These are phyloP conservation scores for Meghimatium bilineatum DNA, from an alignment of 2,888 invertebrate genomes.

Conservation along the genomic window DNA sequence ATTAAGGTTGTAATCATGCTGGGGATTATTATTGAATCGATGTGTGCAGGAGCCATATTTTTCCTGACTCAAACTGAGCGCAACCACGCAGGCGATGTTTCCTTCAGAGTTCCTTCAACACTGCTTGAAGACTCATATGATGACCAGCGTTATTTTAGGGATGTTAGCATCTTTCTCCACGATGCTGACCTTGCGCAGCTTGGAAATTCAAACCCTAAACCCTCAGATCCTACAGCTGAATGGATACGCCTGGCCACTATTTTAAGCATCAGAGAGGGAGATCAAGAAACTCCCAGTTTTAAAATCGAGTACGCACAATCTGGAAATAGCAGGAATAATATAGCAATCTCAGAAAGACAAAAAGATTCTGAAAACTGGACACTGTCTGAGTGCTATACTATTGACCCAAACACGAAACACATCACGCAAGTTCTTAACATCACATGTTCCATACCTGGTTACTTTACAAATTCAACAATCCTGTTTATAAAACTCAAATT, in stretches of 20 bases:
- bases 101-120: slow-evolving; percentile 58
- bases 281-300: background rate
- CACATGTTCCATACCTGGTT: slow-evolving; percentile 47
- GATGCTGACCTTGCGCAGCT: slow-evolving; percentile 56
- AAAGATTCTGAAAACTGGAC: slow-evolving; percentile 14
- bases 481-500: slow-evolving; percentile 61
- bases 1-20: slow-evolving; percentile 63
- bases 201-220: slow-evolving; percentile 9
- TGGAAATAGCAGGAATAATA: background rate
- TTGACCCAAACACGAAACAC: slow-evolving; percentile 47
- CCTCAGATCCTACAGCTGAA: slow-evolving; percentile 47
- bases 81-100: slow-evolving; percentile 59
- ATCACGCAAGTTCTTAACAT: slow-evolving; percentile 43
- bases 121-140: slow-evolving; percentile 60
- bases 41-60: slow-evolving; percentile 62
- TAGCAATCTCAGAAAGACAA: slow-evolving; percentile 32
- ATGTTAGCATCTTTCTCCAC: slow-evolving; percentile 51
- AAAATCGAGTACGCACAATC: slow-evolving; percentile 14
- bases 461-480: slow-evolving; percentile 44
- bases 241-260: slow-evolving; percentile 57
- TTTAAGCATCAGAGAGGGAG: slow-evolving; percentile 41
- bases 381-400: slow-evolving; percentile 58
- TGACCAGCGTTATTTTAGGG: slow-evolving; percentile 64
- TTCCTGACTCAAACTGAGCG: slow-evolving; percentile 66
- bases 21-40: slow-evolving; percentile 61